These are phyloP conservation scores for Rhinichthys klamathensis DNA, from an alignment of 2,113 vertebrate species.

Conservation along the genomic window DNA sequence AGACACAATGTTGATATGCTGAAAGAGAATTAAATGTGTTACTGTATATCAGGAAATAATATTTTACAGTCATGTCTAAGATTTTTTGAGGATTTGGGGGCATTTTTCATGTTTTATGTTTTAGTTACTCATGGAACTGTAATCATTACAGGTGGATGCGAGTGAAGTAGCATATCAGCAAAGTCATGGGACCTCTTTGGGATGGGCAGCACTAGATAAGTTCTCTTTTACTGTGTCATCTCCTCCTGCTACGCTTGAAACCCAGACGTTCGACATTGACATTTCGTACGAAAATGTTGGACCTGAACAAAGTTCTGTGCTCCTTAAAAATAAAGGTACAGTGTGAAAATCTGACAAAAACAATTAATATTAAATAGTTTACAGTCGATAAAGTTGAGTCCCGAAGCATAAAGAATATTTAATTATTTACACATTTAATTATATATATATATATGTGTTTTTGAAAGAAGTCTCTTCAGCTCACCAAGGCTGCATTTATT, in stretches of 20 bases:
- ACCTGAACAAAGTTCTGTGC: conserved; percentile 73
- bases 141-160: conserved; percentile 78
- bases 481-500: neutral
- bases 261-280: conserved; percentile 79
- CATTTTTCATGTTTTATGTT: neutral
- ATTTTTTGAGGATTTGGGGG: neutral
- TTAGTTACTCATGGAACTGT: conserved; percentile 41
- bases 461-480: too few species aligned
- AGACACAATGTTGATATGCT: neutral
- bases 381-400: neutral
- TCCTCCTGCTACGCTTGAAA: conserved; percentile 78
- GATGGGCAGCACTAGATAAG: conserved; percentile 82
- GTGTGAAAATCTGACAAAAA: conserved; percentile 1
- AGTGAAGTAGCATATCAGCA: conserved; percentile 82
- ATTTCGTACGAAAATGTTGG: conserved; percentile 85
- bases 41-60: neutral
- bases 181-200: conserved; percentile 65
- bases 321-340: conserved; percentile 88
- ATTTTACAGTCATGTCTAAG: neutral
- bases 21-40: neutral
- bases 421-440: neutral
- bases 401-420: neutral
- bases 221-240: conserved; percentile 82
- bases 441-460: too few species aligned
- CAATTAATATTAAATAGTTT: neutral